Evolutionary conservation across 2,113 vertebrate species (phyloP).

Genomic region (Pyxicephalus adspersus): DNA sequence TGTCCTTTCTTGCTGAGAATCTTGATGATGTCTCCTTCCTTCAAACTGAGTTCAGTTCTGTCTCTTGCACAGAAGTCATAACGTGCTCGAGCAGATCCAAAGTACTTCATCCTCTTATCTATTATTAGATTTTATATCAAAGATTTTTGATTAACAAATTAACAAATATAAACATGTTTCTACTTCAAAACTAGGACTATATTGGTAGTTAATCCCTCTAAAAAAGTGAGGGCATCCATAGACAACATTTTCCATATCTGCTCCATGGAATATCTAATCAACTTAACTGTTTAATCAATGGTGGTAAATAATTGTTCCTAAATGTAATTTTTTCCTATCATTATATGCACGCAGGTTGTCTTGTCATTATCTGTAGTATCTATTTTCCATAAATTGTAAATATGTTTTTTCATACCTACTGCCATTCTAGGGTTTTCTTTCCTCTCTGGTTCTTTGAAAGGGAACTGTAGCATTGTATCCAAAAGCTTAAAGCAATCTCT

Average conservation of each 20-base stretch:
- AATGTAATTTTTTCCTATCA: too few species aligned
- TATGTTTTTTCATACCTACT: too few species aligned
- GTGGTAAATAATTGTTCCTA: too few species aligned
- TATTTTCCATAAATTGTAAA: not conserved
- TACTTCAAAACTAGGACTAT: too few species aligned
- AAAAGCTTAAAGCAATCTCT: constrained; percentile 90
- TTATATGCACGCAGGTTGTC: not conserved
- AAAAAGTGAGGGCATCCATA: too few species aligned
- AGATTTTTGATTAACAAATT: not conserved
- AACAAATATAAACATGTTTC: too few species aligned
- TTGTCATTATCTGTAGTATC: not conserved
- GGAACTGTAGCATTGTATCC: constrained; percentile 80
- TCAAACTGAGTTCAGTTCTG: constrained; percentile 84
- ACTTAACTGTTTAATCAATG: too few species aligned
- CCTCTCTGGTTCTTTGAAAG: constrained; percentile 84
- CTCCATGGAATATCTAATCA: too few species aligned
- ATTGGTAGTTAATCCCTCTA: too few species aligned
- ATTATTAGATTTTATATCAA: constrained; percentile 6
- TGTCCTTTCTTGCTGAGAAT: constrained; percentile 90
- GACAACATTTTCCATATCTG: too few species aligned
- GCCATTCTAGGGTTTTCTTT: constrained; percentile 59
- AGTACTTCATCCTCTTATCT: constrained; percentile 75
- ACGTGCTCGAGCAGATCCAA: constrained; percentile 82
- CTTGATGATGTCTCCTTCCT: constrained; percentile 87
- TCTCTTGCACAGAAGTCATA: constrained; percentile 91